Conservation (phyloP, 1,140 invertebrate genomes). For the Tetranychus cinnabarinus region DNA sequence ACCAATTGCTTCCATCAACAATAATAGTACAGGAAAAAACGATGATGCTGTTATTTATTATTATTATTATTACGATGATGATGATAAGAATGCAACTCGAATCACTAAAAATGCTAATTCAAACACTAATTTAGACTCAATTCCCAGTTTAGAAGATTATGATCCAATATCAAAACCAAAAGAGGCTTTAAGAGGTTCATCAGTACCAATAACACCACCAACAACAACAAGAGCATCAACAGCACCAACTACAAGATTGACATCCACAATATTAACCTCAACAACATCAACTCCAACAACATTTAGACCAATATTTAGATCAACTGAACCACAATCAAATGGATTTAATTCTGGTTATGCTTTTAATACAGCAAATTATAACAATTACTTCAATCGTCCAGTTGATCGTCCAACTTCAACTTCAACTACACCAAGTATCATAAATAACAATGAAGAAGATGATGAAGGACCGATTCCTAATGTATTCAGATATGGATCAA, state of each 20-base stretch:
- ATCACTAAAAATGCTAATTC: background rate
- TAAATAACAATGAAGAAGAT: background rate
- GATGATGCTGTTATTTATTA: slow-evolving; percentile 12
- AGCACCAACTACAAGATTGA: no score
- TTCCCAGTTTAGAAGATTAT: slow-evolving; percentile 7
- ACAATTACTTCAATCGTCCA: no score
- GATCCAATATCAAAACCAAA: background rate
- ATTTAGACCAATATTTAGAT: no score
- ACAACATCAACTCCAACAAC: no score
- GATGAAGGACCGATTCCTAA: slow-evolving; percentile 2
- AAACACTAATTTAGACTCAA: slow-evolving; percentile 1
- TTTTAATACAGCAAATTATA: no score
- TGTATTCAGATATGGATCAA: slow-evolving; percentile 7
- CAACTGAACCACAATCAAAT: no score
- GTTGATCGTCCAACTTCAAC: no score
- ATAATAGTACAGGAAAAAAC: background rate
- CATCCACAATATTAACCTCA: no score
- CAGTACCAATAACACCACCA: background rate
- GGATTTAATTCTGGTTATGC: no score
- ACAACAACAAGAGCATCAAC: background rate
- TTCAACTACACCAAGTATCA: background rate
- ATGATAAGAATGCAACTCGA: slow-evolving; percentile 7
- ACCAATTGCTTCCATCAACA: background rate
- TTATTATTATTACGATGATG: slow-evolving; percentile 12
- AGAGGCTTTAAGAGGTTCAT: background rate